A percentile compares a stretch with the other conserved stretches of the same genome.
Evolutionary conservation across 37 sponge, comb jelly and placozoan genomes (phyloP).

Genomic region (Dysidea cf. avara): DNA sequence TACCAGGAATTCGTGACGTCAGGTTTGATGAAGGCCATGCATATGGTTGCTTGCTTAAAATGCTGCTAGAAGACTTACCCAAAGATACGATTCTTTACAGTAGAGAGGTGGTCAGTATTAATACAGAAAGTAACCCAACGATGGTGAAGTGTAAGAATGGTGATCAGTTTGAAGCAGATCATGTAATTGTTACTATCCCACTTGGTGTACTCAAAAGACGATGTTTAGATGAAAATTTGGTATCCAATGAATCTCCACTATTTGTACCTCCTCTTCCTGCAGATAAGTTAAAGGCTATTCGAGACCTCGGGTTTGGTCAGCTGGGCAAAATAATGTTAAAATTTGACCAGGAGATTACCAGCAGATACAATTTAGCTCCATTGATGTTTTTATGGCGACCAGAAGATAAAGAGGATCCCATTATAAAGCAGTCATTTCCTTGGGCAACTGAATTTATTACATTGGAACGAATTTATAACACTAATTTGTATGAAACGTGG

Average conservation of each 20-base stretch:
- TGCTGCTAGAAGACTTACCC: neutral
- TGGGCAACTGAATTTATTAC: constrained; percentile 8
- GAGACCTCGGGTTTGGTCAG: constrained; percentile 62
- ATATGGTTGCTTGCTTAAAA: neutral
- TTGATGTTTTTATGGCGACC: constrained; percentile 35
- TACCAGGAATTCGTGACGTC: too few species aligned
- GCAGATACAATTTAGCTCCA: neutral
- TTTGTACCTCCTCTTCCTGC: constrained; percentile 80
- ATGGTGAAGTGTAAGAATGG: constrained; percentile 28
- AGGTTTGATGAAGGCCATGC: too few species aligned
- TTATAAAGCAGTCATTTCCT: constrained; percentile 11
- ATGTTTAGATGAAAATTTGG: neutral
- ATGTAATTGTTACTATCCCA: constrained; percentile 79
- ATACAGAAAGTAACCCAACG: neutral
- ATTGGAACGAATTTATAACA: constrained; percentile 11
- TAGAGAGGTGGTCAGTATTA: too few species aligned
- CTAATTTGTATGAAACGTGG: constrained; percentile 28
- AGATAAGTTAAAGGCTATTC: constrained; percentile 56
- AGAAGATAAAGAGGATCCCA: constrained; percentile 4
- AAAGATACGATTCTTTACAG: neutral
- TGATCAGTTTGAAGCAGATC: constrained; percentile 47
- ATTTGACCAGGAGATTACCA: constrained; percentile 1
- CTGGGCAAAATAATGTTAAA: constrained; percentile 60
- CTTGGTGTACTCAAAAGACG: constrained; percentile 75
- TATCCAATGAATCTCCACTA: neutral